A percentile compares a stretch with the other conserved stretches of the same genome.
phyloP scores from a whole-genome alignment of 1,140 invertebrate genomes.

The Hypothenemus hampei region DNA sequence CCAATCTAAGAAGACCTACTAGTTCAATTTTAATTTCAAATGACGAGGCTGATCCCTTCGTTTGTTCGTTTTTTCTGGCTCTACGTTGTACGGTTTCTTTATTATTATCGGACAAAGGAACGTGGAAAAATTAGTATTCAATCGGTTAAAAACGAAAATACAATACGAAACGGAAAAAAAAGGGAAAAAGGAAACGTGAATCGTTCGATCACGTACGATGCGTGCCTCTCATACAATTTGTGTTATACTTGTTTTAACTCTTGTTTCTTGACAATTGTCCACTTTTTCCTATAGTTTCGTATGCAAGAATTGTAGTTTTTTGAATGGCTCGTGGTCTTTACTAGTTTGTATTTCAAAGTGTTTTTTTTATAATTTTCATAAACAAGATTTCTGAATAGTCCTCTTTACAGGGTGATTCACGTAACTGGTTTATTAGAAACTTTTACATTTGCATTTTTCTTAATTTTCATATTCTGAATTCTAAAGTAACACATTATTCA shows the following conservation, averaged over 20 bases:
- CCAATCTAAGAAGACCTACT: slow-evolving; percentile 11
- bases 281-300: background rate
- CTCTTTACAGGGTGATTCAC: no score
- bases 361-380: no score
- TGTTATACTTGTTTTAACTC: background rate
- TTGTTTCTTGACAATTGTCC: background rate
- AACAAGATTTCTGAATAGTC: no score
- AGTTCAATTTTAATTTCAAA: slow-evolving; percentile 10
- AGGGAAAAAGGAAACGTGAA: background rate
- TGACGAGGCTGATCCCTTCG: slow-evolving; percentile 8
- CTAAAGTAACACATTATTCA: no score
- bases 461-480: no score
- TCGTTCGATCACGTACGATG: slow-evolving; percentile 1
- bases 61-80: no score
- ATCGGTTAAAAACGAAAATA: background rate
- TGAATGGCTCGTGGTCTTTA: no score
- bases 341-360: no score
- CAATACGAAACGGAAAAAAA: background rate
- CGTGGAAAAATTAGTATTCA: background rate
- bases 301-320: no score
- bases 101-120: background rate
- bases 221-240: slow-evolving; percentile 2
- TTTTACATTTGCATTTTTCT: no score
- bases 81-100: slow-evolving; percentile 8
- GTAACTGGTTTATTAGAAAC: no score